Percentiles rank a stretch among this genome's conserved stretches.
Conservation (phyloP, 2,888 invertebrate species). For the Salpingus planirostris region DNA sequence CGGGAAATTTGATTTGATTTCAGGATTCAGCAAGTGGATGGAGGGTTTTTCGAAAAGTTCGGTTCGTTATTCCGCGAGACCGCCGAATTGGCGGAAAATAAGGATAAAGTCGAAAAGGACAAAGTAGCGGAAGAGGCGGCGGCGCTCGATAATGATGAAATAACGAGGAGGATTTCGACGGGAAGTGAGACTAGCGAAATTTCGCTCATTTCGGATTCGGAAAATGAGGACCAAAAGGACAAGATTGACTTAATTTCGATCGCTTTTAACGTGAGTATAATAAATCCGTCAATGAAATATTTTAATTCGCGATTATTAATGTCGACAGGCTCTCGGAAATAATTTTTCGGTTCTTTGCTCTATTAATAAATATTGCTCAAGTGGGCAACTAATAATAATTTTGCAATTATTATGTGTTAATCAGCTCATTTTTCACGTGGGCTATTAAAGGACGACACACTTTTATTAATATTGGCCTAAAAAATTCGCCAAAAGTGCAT, state of each 20-base stretch:
- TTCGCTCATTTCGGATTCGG: conserved; percentile 48
- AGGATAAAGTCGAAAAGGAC: conserved; percentile 40
- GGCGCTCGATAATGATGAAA: conserved; percentile 19
- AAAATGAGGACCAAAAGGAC: conserved; percentile 53
- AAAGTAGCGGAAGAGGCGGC: conserved; percentile 34
- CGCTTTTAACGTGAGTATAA: conserved; percentile 66
- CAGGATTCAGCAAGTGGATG: conserved; percentile 75
- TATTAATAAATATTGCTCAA: too few species aligned
- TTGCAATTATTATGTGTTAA: too few species aligned
- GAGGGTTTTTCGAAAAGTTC: conserved; percentile 77
- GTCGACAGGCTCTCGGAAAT: too few species aligned
- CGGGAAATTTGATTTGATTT: conserved; percentile 33
- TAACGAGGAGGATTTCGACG: conserved; percentile 14
- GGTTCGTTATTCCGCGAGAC: conserved; percentile 62
- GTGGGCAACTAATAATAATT: too few species aligned
- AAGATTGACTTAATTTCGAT: conserved; percentile 55
- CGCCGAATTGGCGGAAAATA: conserved; percentile 49
- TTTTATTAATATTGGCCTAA: too few species aligned
- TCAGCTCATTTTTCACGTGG: too few species aligned
- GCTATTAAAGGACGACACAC: too few species aligned
- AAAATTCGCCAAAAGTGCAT: too few species aligned
- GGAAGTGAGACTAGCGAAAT: conserved; percentile 31
- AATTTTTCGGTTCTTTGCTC: too few species aligned
- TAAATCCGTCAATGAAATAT: too few species aligned
- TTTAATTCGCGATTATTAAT: too few species aligned